Base-by-base conservation (phyloP, 1,140 invertebrate species). In the Polyergus mexicanus region DNA sequence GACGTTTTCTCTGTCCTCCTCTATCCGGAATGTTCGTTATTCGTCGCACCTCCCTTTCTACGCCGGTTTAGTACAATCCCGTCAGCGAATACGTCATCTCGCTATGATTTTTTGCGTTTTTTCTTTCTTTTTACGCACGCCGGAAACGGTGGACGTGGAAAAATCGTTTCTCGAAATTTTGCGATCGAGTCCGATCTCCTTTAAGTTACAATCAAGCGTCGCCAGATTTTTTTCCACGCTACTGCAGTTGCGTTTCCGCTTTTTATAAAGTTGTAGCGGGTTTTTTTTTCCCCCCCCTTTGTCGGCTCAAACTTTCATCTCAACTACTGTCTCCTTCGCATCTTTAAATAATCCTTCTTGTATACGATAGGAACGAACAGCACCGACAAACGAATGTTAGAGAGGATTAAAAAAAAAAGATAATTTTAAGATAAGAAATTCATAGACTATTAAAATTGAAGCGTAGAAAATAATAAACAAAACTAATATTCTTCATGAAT, bases 11-110 rank as follows among this genome's bases (percentile, higher is more conserved):
- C 74, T 44, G 44, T 72, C 54, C 75, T 25, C n/a, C 62, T 32
- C 44, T 6, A 63, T 65, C 44, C 44, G 47, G 47, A 51, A 16
- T 51, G 44, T 11, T 76, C 60, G 72, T 47, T 16, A 54, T 65
- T 84, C 65, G 77, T 16, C 19, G n/a, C 41, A 35, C 56, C 25
- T 47, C 56, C 32, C 71, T 63, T 84, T 84, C 76, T 68, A 83
- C 16, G 38, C 25, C 68, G 19, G 66, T 62, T 69, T 83, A 38
- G 68, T 19, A 72, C 72, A 83, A 72, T 13, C 28, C 32, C n/a
- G 25, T 58, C 77, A 28, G 3, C 22, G 62, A 54, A 65, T 13
- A 78, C 25, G n/a, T n/a, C 68, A 54, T 47, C 28, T 83, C 68
- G 22, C 13, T 22, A 19, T 10, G 47, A 22, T 32, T 32, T 32